Percentiles rank a stretch among this genome's conserved stretches.
Evolutionary conservation across 2,797 vertebrate genomes (phyloP).

Genomic region (Spea hammondii): DNA sequence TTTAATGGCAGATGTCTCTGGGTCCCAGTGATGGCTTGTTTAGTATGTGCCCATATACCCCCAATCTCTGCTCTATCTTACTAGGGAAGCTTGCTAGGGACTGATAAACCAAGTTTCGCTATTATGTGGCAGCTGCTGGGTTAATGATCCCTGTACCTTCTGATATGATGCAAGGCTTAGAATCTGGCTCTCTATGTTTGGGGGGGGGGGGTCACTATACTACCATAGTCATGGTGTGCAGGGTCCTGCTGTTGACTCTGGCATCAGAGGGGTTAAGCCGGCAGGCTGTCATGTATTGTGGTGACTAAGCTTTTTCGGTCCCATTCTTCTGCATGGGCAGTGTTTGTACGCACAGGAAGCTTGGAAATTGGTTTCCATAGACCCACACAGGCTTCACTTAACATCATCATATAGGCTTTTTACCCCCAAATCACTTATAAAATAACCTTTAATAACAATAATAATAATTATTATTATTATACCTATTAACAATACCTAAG

Average conservation of each 20-base stretch:
- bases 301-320: conserved; percentile 47
- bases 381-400: neutral
- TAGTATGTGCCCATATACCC: too few species aligned
- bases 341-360: conserved; percentile 37
- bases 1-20: neutral
- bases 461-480: neutral
- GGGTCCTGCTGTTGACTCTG: neutral
- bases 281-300: conserved; percentile 14
- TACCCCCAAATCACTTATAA: too few species aligned
- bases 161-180: neutral
- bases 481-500: neutral
- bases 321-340: conserved; percentile 32
- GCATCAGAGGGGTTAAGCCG: conserved; percentile 21
- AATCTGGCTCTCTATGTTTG: neutral
- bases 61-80: too few species aligned
- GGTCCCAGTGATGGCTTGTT: too few species aligned
- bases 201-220: neutral
- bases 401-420: neutral
- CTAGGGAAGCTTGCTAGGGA: too few species aligned
- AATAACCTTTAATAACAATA: too few species aligned
- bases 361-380: conserved; percentile 15
- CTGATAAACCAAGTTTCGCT: too few species aligned
- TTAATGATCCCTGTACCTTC: neutral
- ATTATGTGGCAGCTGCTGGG: neutral
- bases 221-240: neutral